Base-by-base conservation (phyloP, 1,140 invertebrate species). In the Catajapyx aquilonaris region DNA sequence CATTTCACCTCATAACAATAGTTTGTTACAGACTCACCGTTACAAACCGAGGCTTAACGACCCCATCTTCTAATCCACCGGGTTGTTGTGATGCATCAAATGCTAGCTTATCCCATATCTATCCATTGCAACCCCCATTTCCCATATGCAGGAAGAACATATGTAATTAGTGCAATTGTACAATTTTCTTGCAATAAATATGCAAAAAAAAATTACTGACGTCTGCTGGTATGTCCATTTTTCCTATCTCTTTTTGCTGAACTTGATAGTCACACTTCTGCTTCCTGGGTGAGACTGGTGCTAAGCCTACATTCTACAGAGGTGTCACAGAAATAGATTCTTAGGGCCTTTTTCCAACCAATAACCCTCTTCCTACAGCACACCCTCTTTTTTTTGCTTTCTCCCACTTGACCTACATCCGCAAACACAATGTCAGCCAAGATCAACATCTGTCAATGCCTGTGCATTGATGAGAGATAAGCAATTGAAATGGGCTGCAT, bases 51-150 rank as follows among this genome's bases (percentile, higher is more conserved):
- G 13, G 33, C 9, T 5, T 35, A 13, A 28, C 17, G 22, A 20
- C 13, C 17, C 19, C 13, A 16, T 20, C 5, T 25, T 23, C 17
- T 20, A 47, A 59, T 62, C 68, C 73, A 84, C 80, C 66, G 80
- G 83, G 50, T 66, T 69, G 28, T 56, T 81, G 77, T 45, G 76
- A 77, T 22, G 76, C 76, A 56, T 84, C 79, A 25, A 83, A 61
- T 35, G 79, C 76, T 43, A 83, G 60, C 54, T 84, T 78, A 39
- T 76, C 76, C 79, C 78, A 83, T 34, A 19, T 11, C 18, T 15
- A 15, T 19, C 18, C 33, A 15, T 34, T 20, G n/a, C 13, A 15
- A 16, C n/a, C 16, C 7, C 15, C 15, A 16, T 1, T 10, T 7
- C 15, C 19, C 34, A 10, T 11, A 35, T 21, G 18, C 7, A 5